Conservation (phyloP, 2,888 invertebrate species). For the Drosophila barbarae region DNA sequence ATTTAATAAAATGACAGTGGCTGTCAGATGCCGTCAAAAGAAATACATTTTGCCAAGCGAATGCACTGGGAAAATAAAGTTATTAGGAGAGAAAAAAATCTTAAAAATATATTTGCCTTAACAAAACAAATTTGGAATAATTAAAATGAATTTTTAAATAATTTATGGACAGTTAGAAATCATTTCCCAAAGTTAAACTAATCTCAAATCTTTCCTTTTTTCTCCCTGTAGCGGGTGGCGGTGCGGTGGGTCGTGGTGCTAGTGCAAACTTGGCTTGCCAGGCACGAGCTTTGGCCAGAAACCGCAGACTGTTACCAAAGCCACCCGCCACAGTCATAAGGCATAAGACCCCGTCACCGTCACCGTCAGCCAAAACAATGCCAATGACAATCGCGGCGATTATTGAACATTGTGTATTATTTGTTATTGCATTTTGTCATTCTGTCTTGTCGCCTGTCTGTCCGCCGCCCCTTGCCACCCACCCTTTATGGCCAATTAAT, state of each 20-base stretch:
- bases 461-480: conserved; percentile 23
- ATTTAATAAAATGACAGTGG: conserved; percentile 75
- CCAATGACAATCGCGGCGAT: conserved; percentile 69
- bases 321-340: conserved; percentile 27
- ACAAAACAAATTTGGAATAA: background rate
- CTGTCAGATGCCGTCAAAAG: conserved; percentile 74
- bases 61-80: conserved; percentile 14
- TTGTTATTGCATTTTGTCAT: conserved; percentile 67
- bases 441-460: conserved; percentile 72
- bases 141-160: background rate
- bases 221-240: background rate
- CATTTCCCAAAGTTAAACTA: background rate
- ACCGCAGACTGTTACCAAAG: conserved; percentile 28
- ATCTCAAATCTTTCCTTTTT: background rate
- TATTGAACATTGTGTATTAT: conserved; percentile 63
- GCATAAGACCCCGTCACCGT: conserved; percentile 4
- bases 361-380: conserved; percentile 50
- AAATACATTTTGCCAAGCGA: conserved; percentile 53
- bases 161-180: no score
- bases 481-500: conserved; percentile 65
- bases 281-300: conserved; percentile 55
- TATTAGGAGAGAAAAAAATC: background rate
- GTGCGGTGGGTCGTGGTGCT: background rate
- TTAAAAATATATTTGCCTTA: background rate
- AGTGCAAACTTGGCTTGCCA: conserved; percentile 58